Base-by-base conservation (phyloP, 2,113 vertebrate genomes). In the Ammodytes marinus region DNA sequence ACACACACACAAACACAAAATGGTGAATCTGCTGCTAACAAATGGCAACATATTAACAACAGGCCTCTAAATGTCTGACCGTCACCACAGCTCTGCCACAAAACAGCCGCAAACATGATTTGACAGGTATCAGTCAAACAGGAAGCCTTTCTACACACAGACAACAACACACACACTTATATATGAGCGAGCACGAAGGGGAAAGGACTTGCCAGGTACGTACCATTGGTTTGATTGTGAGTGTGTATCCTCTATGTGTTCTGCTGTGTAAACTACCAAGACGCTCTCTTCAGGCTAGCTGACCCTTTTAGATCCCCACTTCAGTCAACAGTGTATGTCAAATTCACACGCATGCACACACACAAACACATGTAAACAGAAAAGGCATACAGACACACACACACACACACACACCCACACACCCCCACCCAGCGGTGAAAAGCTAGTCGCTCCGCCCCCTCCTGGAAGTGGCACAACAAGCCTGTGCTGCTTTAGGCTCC, bases 141-240 rank as follows among this genome's bases (percentile, higher is more conserved):
- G 90, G 92, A 92, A 93, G 82, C 42, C 27, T 68, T 15, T 80
- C 58, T 68, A 79, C 59, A 60, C 54, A 58, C 53, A 81, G 8
- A 47, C 61, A 65, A n/a, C n/a, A n/a, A n/a, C n/a, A n/a, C n/a
- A n/a, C n/a, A n/a, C n/a, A n/a, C 27, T 66, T 54, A 87, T 13
- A 74, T 64, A 80, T 43, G 17, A 63, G 59, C 4, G 27, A 68
- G 46, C 69, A 43, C 7, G 45, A 73, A 88, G 52, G 59, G 69
- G 40, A 85, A 89, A 78, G 10, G n/a, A n/a, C 12, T 43, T 17
- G 17, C n/a, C 27, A 54, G 61, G 77, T 93, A 95, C 94, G 53
- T 93, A 95, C 94, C 94, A 94, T 95, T 66, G 15, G 86, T 91
- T 19, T 87, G 70, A 77, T 19, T 71, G 77, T 59, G 17, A 64